These are phyloP conservation scores for Hydractinia echinata DNA, from an alignment of 30 jellyfish, hydroid and myxozoan genomes.

Conservation along the genomic window DNA sequence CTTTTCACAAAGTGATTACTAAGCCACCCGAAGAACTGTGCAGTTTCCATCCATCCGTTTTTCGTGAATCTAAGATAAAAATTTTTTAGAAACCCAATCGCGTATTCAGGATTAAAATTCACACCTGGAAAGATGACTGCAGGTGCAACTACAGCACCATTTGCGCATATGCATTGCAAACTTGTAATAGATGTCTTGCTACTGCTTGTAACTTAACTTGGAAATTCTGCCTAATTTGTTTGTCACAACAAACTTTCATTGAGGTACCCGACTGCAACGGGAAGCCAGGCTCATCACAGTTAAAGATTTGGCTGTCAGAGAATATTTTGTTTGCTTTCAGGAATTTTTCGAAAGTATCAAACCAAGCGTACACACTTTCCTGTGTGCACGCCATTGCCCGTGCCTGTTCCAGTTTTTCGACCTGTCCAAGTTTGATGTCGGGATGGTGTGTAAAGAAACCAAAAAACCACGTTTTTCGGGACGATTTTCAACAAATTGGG, in stretches of 20 bases:
- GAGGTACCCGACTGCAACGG: constrained; percentile 14
- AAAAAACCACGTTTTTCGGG: too few species aligned
- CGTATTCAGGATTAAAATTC: constrained; percentile 27
- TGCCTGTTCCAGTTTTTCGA: too few species aligned
- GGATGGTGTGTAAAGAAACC: too few species aligned
- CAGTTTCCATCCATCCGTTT: constrained; percentile 44
- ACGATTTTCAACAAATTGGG: too few species aligned
- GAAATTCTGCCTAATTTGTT: constrained; percentile 21
- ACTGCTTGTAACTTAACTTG: constrained; percentile 21
- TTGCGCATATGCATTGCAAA: constrained; percentile 41
- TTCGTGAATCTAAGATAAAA: constrained; percentile 27
- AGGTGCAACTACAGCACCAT: constrained; percentile 28
- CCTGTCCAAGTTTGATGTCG: too few species aligned
- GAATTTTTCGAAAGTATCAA: constrained; percentile 20
- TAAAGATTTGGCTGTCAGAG: constrained; percentile 15
- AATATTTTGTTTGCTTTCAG: constrained; percentile 12
- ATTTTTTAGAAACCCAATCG: constrained; percentile 40
- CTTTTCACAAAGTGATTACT: constrained; percentile 24
- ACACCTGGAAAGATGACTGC: constrained; percentile 34
- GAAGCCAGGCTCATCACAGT: constrained; percentile 38
- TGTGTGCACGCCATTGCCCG: too few species aligned
- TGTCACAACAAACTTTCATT: constrained; percentile 26
- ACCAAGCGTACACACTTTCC: constrained; percentile 8
- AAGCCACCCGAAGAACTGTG: constrained; percentile 40
- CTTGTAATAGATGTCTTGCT: constrained; percentile 28